Base-by-base conservation (phyloP, 92 coral and sea anemone genomes). In the Nematostella vectensis region DNA sequence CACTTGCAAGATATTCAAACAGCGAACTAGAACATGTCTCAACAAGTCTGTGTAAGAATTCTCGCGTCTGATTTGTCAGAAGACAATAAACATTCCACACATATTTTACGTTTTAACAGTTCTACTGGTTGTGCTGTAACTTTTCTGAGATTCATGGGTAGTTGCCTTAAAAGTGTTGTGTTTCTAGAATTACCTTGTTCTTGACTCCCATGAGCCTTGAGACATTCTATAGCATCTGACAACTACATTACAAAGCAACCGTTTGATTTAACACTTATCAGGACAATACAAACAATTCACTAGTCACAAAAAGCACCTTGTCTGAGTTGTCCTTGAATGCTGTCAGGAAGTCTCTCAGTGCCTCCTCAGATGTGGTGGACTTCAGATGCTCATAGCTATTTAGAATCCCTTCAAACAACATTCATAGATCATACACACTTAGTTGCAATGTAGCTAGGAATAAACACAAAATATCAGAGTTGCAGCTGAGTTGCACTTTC, bases 321-420 rank as follows among this genome's bases (percentile, higher is more conserved):
- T 62, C 65, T 11, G 70, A 78, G 39, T 75, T 65, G 17, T 75
- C 88, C 48, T 80, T 85, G 53, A 85, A 85, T 12, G 66, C 23
- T 24, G 83, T 61, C 4, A 85, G 71, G 53, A 85, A 85, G 23
- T 39, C 65, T 25, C 83, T 67, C 59, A 85, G 69, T 13, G 72
- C 83, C 13, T 72, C 74, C 65, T 85, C 95, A 25, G 83, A 75
- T 62, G 95, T 79, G n/a, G 66, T 76, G 38, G 70, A 59, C 51
- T 63, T 85, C 59, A 85, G 66, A 55, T 73, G 70, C 28, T 57
- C 65, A 50, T 85, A 85, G 47, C 51, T 56, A 37, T 61, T 58
- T 20, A 85, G 70, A 48, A 80, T 76, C 22, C 57, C 95, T 85
- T 59, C 27, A n/a, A 63, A n/a, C n/a, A 16, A 11, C 57, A 11